phyloP scores from a whole-genome alignment of 1,140 invertebrate genomes.

The Phymastichus coffea region DNA sequence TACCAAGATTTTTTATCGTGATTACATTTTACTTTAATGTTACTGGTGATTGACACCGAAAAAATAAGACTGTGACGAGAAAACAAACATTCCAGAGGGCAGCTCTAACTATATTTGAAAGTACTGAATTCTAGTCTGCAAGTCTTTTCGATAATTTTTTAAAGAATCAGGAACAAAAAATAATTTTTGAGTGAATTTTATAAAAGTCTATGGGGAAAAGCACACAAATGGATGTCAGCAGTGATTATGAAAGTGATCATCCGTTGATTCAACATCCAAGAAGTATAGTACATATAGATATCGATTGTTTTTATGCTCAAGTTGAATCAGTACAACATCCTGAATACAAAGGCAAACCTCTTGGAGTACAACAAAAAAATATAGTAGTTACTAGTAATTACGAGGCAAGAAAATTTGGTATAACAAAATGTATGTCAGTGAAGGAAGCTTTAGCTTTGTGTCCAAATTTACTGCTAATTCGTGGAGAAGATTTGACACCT shows the following conservation, averaged over 20 bases:
- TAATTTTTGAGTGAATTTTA: constrained; percentile 1
- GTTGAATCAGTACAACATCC: constrained; percentile 75
- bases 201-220: constrained; percentile 23
- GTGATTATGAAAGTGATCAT: constrained; percentile 42
- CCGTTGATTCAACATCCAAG: constrained; percentile 55
- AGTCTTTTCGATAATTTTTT: constrained; percentile 9
- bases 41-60: constrained; percentile 6
- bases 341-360: constrained; percentile 62
- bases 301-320: constrained; percentile 83
- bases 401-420: constrained; percentile 67
- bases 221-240: constrained; percentile 45
- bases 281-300: constrained; percentile 73
- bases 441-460: constrained; percentile 68
- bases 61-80: constrained; percentile 20
- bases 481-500: constrained; percentile 74
- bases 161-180: neutral
- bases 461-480: constrained; percentile 68
- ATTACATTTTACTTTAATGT: constrained; percentile 15
- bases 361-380: constrained; percentile 79
- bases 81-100: constrained; percentile 22
- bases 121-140: constrained; percentile 4
- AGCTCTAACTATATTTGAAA: constrained; percentile 6
- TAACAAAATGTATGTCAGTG: constrained; percentile 73
- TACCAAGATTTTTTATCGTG: constrained; percentile 22
- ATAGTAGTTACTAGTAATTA: constrained; percentile 81